Evolutionary conservation across 2,797 vertebrate genomes (phyloP).

Genomic region (Orientallactaga sibirica): DNA sequence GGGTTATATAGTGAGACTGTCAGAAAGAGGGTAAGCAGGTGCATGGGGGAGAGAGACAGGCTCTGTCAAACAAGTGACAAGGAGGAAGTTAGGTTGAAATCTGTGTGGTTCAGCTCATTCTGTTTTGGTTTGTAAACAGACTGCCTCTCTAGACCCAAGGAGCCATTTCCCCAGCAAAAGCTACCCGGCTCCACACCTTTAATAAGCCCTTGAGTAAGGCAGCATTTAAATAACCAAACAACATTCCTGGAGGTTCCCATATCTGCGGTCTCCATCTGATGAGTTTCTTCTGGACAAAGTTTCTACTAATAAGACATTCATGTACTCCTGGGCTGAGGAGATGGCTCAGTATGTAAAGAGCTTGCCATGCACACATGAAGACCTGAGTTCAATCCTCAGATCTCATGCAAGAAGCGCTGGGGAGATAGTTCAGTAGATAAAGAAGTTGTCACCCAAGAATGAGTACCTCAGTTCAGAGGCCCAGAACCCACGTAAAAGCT

Average conservation of each 20-base stretch:
- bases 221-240: constrained; percentile 37
- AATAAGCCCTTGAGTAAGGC: neutral
- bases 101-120: neutral
- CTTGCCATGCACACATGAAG: neutral
- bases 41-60: neutral
- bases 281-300: constrained; percentile 5
- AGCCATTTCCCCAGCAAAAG: neutral
- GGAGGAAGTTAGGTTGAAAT: neutral
- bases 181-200: neutral
- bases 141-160: neutral
- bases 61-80: neutral
- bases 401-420: neutral
- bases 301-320: neutral
- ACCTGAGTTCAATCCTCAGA: neutral
- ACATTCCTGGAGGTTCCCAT: neutral
- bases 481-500: no score
- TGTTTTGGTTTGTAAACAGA: neutral
- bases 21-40: neutral
- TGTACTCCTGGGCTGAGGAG: neutral
- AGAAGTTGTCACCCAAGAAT: no score
- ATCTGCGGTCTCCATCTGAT: neutral
- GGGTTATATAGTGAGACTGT: neutral
- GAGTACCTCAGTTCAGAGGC: no score
- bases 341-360: neutral
- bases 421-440: no score